phyloP scores from a whole-genome alignment of 2,888 invertebrate genomes.

The Ethmia dodecea region DNA sequence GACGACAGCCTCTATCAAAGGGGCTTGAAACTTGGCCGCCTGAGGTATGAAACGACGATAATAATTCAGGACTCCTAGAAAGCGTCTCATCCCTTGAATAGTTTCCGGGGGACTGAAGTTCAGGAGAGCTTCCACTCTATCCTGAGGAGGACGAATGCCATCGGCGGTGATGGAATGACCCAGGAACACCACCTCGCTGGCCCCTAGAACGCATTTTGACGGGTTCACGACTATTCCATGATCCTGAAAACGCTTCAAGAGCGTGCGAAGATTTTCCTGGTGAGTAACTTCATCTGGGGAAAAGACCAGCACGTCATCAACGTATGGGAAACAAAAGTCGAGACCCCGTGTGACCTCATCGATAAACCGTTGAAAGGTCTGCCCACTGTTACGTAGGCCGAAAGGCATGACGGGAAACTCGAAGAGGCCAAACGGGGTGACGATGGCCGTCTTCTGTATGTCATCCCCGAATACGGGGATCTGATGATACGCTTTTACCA shows the following conservation, averaged over 20 bases:
- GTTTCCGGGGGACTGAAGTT: constrained; percentile 12
- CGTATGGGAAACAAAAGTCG: no score
- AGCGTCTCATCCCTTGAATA: constrained; percentile 11
- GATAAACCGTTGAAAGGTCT: no score
- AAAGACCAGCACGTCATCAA: no score
- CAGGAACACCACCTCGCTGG: constrained; percentile 20
- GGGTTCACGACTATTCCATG: constrained; percentile 26
- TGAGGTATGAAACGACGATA: constrained; percentile 14
- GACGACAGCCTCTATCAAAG: no score
- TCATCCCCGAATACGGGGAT: no score
- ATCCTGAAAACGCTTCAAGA: no score
- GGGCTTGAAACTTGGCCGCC: no score
- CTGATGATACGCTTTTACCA: constrained; percentile 39
- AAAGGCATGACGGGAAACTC: constrained; percentile 35
- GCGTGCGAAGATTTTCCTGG: no score
- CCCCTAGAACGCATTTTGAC: constrained; percentile 25
- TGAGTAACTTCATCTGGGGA: no score
- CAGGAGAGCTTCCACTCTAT: constrained; percentile 8
- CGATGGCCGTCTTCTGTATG: no score
- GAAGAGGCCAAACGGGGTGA: no score
- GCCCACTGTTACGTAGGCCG: constrained; percentile 42
- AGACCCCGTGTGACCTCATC: no score
- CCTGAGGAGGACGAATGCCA: constrained; percentile 17
- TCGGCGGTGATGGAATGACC: constrained; percentile 20
- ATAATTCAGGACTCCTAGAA: constrained; percentile 17